phyloP scores from a whole-genome alignment of 2,113 vertebrate genomes.

The Pituophis catenifer region DNA sequence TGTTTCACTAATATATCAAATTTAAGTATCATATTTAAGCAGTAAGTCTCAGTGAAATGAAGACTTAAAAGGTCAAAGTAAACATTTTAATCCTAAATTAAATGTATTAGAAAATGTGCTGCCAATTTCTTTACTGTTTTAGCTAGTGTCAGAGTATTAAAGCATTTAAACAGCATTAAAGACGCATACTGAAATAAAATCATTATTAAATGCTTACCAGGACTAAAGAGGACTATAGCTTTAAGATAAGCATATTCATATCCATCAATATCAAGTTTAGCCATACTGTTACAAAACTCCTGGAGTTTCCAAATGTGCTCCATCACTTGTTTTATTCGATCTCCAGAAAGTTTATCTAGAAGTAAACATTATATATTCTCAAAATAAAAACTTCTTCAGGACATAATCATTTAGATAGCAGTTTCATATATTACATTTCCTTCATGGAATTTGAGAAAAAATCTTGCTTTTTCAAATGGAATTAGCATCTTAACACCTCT shows the following conservation, averaged over 20 bases:
- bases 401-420: background rate
- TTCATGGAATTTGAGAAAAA: background rate
- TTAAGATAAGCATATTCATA: conserved; percentile 99
- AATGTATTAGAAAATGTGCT: background rate
- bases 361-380: conserved; percentile 52
- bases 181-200: background rate
- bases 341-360: conserved; percentile 91
- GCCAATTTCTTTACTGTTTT: background rate
- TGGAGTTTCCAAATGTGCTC: conserved; percentile 99
- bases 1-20: conserved; percentile 1
- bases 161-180: conserved; percentile 16
- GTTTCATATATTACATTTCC: background rate
- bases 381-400: background rate
- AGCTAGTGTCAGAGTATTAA: background rate
- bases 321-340: conserved; percentile 96
- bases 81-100: background rate
- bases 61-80: background rate
- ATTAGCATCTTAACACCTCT: background rate
- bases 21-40: background rate
- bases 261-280: conserved; percentile 89
- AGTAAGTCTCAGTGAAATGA: background rate
- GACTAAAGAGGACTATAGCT: conserved; percentile 96
- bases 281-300: conserved; percentile 99
- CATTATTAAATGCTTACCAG: conserved; percentile 77
- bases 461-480: background rate